phyloP scores from a whole-genome alignment of 2,888 invertebrate genomes.

The Hesperia comma region DNA sequence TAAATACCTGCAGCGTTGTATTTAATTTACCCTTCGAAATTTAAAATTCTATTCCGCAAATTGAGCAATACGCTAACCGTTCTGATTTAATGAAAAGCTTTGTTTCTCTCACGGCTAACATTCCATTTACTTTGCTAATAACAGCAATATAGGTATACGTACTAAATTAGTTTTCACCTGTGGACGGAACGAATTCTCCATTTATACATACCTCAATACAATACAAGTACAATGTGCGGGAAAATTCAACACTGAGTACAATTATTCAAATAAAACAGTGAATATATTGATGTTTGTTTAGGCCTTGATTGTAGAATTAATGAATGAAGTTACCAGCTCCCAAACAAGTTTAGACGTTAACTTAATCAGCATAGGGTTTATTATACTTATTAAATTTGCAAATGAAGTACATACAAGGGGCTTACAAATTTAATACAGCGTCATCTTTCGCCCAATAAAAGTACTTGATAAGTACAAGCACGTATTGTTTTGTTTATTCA shows the following conservation, averaged over 20 bases:
- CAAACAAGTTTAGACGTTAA: slow-evolving; percentile 50
- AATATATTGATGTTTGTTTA: slow-evolving; percentile 63
- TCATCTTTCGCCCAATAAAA: slow-evolving; percentile 3
- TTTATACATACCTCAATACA: slow-evolving; percentile 44
- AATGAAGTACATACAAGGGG: not conserved
- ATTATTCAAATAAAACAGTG: slow-evolving; percentile 62
- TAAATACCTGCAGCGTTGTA: not conserved
- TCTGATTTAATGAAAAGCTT: slow-evolving; percentile 14
- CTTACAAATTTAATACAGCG: slow-evolving; percentile 7
- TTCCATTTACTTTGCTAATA: slow-evolving; percentile 8
- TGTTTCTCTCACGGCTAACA: not conserved
- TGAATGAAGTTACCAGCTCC: slow-evolving; percentile 46
- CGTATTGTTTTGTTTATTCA: not conserved
- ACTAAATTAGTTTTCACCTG: slow-evolving; percentile 52
- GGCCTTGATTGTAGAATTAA: slow-evolving; percentile 67
- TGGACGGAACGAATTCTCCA: slow-evolving; percentile 55
- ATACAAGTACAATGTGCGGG: slow-evolving; percentile 56
- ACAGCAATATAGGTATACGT: slow-evolving; percentile 41
- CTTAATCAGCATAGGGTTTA: slow-evolving; percentile 42
- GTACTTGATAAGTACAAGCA: not conserved
- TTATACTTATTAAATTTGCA: slow-evolving; percentile 39
- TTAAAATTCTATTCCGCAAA: slow-evolving; percentile 5
- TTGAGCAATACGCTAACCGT: not conserved
- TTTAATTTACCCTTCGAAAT: not conserved
- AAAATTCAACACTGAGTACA: slow-evolving; percentile 63